Percentiles rank a stretch among this genome's conserved stretches.
These are phyloP conservation scores for Desoria tigrina DNA, from an alignment of 2,888 invertebrate genomes.

Conservation along the genomic window DNA sequence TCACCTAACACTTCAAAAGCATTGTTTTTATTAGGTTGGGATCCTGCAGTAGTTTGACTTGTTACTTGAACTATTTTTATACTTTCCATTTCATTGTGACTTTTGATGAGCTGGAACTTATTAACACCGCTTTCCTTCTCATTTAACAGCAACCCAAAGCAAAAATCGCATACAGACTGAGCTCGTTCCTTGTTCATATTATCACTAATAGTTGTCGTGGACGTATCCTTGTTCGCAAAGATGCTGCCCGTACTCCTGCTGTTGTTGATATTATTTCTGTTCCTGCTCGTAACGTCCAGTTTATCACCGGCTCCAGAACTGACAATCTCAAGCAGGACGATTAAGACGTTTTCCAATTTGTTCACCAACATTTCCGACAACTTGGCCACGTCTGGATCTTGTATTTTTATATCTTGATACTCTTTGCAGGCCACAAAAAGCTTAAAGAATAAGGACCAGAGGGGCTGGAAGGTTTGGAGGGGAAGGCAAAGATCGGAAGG, in stretches of 20 bases:
- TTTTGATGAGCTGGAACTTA: not conserved
- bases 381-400: slow-evolving; percentile 37
- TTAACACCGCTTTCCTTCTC: not conserved
- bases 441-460: slow-evolving; percentile 39
- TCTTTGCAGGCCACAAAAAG: slow-evolving; percentile 39
- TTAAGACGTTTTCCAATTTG: slow-evolving; percentile 38
- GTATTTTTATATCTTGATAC: slow-evolving; percentile 37
- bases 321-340: slow-evolving; percentile 38
- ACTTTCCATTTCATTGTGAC: not conserved
- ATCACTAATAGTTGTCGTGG: not conserved
- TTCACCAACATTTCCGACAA: slow-evolving; percentile 25
- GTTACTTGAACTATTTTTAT: slow-evolving; percentile 2
- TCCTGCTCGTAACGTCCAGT: slow-evolving; percentile 2
- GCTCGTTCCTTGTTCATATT: not conserved
- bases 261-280: not conserved
- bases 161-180: slow-evolving; percentile 15
- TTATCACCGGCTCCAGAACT: slow-evolving; percentile 29
- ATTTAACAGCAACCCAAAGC: slow-evolving; percentile 32
- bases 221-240: not conserved
- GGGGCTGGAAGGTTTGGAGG: slow-evolving; percentile 29
- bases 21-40: not conserved
- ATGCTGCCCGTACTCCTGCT: not conserved
- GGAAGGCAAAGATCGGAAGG: slow-evolving; percentile 31
- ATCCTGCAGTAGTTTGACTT: not conserved
- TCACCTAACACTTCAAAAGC: slow-evolving; percentile 14